Conservation (phyloP, 2,797 vertebrate species). For the Diglossa cyanea region DNA sequence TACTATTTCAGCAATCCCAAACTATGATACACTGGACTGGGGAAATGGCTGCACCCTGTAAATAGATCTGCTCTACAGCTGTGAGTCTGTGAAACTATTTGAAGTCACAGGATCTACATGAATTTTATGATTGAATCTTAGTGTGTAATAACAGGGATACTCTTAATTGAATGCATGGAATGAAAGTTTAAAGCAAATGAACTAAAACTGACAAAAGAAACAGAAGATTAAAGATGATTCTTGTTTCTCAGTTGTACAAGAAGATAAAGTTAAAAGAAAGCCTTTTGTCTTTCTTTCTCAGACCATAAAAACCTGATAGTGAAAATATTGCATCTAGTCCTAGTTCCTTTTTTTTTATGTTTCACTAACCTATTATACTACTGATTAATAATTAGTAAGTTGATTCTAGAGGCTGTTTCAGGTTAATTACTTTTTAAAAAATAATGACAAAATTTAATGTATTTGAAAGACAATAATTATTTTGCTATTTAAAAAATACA, state of each 20-base stretch:
- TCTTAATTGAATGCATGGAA: not conserved
- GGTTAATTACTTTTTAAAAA: slow-evolving; percentile 28
- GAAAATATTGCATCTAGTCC: not conserved
- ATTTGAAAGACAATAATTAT: not conserved
- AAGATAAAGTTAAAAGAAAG: not conserved
- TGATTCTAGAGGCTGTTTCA: not conserved
- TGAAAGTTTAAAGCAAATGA: not conserved
- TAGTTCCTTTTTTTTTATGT: not conserved
- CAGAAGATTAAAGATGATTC: not conserved
- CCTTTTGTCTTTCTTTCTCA: not conserved
- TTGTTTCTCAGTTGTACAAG: not conserved
- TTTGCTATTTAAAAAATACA: not conserved
- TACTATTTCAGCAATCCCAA: not conserved
- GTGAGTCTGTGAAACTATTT: not conserved
- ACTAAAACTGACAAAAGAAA: not conserved
- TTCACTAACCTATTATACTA: not conserved
- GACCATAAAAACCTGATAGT: not conserved
- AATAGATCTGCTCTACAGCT: not conserved
- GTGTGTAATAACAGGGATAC: not conserved
- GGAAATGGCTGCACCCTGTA: not conserved
- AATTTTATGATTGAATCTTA: not conserved
- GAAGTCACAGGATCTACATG: not conserved
- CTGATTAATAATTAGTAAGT: slow-evolving; percentile 10
- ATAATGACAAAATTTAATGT: not conserved
- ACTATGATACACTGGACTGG: not conserved